Evolutionary conservation across 35 echinoderm and acorn worm genomes (phyloP).

Genomic region (Acanthaster planci): DNA sequence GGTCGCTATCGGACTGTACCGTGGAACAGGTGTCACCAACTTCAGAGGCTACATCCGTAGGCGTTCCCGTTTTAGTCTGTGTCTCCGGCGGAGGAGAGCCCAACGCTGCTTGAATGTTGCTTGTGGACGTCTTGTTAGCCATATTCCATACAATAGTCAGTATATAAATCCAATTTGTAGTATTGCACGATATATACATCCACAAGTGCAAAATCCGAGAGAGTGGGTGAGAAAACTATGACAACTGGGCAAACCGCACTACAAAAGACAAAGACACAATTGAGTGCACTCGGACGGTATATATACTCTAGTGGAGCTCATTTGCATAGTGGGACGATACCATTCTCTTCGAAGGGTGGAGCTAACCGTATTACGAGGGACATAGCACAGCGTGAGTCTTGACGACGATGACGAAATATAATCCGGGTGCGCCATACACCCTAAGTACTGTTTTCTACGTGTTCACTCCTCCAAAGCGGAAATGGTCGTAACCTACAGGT

Average conservation of each 20-base stretch:
- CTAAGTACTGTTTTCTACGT: too few relatives aligned
- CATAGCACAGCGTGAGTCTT: neutral
- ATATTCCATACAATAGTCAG: neutral
- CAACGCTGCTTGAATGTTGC: neutral
- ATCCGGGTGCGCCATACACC: too few relatives aligned
- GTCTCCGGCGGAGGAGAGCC: neutral
- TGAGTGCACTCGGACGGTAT: neutral
- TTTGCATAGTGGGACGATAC: neutral
- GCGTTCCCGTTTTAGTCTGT: neutral
- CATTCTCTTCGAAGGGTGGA: too few relatives aligned
- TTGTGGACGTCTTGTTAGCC: neutral
- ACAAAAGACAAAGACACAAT: slow-evolving; percentile 11
- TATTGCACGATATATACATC: neutral
- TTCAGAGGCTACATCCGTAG: neutral
- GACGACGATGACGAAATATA: neutral
- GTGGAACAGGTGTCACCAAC: neutral
- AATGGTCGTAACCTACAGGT: too few relatives aligned
- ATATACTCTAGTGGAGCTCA: neutral
- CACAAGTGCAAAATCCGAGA: neutral
- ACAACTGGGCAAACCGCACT: neutral
- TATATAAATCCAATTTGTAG: neutral
- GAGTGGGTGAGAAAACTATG: neutral
- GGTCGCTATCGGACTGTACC: neutral
- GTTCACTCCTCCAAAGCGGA: too few relatives aligned
- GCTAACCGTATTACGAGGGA: neutral